Evolutionary conservation across 2,888 invertebrate species (phyloP).

Genomic region (Xanthorhoe designata): DNA sequence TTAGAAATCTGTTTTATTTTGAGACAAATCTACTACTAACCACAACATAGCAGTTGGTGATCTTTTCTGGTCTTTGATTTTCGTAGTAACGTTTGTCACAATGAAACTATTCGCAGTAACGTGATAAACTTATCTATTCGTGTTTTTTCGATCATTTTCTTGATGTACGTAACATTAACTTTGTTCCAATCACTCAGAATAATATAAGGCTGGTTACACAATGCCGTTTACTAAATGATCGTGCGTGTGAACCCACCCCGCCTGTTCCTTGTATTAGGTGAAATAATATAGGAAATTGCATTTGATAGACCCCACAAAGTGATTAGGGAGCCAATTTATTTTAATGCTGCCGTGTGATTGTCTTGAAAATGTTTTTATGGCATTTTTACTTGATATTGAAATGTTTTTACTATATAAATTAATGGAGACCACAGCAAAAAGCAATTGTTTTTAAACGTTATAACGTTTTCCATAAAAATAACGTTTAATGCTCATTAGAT

Average conservation of each 20-base stretch:
- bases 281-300: slow-evolving; percentile 67
- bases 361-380: slow-evolving; percentile 28
- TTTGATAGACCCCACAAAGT: slow-evolving; percentile 54
- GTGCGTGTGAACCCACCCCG: slow-evolving; percentile 53
- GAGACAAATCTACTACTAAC: too few species aligned
- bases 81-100: too few species aligned
- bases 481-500: neutral
- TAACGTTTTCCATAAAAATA: neutral
- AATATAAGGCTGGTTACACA: slow-evolving; percentile 11
- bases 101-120: too few species aligned
- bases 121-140: too few species aligned
- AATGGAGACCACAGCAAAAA: neutral
- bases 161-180: neutral
- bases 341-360: slow-evolving; percentile 54
- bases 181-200: slow-evolving; percentile 22
- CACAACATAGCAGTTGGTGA: too few species aligned
- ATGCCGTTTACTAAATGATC: slow-evolving; percentile 45
- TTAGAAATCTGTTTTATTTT: too few species aligned
- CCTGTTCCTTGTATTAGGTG: slow-evolving; percentile 56
- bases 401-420: neutral
- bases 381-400: neutral
- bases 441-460: neutral
- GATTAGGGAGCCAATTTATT: slow-evolving; percentile 64
- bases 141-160: too few species aligned
- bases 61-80: too few species aligned